A percentile compares a stretch with the other conserved stretches of the same genome.
These are phyloP conservation scores for Gymnoscopelus braueri DNA, from an alignment of 2,797 vertebrate genomes.

Conservation along the genomic window DNA sequence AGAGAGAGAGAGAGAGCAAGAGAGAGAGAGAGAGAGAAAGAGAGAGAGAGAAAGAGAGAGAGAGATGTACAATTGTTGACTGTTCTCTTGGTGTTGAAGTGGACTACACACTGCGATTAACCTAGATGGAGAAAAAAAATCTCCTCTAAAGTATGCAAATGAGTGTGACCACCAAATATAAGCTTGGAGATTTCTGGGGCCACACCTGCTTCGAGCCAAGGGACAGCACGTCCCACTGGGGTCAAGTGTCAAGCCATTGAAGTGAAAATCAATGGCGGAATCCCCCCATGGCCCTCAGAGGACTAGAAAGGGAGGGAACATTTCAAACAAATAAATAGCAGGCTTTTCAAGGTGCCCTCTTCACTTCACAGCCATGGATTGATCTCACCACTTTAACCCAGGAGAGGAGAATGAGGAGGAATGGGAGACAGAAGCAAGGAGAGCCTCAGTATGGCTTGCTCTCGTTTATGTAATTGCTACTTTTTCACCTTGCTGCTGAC, in stretches of 20 bases:
- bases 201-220: conserved; percentile 57
- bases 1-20: too few relatives aligned
- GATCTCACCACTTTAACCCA: conserved; percentile 71
- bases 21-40: too few relatives aligned
- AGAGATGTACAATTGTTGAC: background rate
- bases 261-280: conserved; percentile 77
- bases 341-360: conserved; percentile 79
- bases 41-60: too few relatives aligned
- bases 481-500: conserved; percentile 67
- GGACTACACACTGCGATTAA: conserved; percentile 50
- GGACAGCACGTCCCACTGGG: conserved; percentile 54
- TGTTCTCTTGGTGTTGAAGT: conserved; percentile 37
- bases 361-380: conserved; percentile 75
- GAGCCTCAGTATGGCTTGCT: conserved; percentile 44
- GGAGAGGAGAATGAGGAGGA: conserved; percentile 53
- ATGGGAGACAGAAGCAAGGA: conserved; percentile 45
- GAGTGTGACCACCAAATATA: conserved; percentile 35
- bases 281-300: conserved; percentile 66
- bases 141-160: conserved; percentile 53
- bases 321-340: conserved; percentile 81
- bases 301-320: conserved; percentile 71
- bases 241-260: conserved; percentile 78
- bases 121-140: conserved; percentile 33
- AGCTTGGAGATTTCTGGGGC: conserved; percentile 40
- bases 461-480: conserved; percentile 62